Conservation (phyloP, 2,797 vertebrate genomes). For the Paedocypris micromegethes region DNA sequence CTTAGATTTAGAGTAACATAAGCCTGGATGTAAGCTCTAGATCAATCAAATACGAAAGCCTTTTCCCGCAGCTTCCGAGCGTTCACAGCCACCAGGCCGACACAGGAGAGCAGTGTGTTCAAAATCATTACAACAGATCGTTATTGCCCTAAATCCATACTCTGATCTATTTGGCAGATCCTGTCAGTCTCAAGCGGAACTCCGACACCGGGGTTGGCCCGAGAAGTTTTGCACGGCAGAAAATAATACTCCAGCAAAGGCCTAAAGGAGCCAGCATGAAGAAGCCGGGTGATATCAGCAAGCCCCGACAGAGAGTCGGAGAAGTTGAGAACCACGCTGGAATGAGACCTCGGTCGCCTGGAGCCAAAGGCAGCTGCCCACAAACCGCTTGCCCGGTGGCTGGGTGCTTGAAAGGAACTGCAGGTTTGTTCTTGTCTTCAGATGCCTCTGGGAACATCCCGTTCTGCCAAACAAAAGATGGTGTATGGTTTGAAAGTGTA, state of each 20-base stretch:
- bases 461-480: conserved; percentile 48
- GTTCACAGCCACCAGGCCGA: conserved; percentile 21
- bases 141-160: conserved; percentile 36
- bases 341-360: conserved; percentile 53
- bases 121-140: conserved; percentile 41
- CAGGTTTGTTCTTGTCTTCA: conserved; percentile 67
- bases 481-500: not conserved
- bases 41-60: conserved; percentile 24
- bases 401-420: conserved; percentile 63
- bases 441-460: conserved; percentile 62
- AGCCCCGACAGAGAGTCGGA: conserved; percentile 71
- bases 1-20: conserved; percentile 24
- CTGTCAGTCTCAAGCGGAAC: conserved; percentile 38
- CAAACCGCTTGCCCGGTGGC: conserved; percentile 66
- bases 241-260: conserved; percentile 42
- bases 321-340: conserved; percentile 28
- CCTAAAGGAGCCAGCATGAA: conserved; percentile 55
- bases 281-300: conserved; percentile 57
- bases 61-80: conserved; percentile 29
- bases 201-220: conserved; percentile 47
- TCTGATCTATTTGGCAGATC: conserved; percentile 35
- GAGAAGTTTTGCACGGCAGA: conserved; percentile 43
- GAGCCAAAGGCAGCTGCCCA: conserved; percentile 61
- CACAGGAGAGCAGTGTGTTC: conserved; percentile 30
- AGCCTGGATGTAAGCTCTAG: conserved; percentile 16